Base-by-base conservation (phyloP, 2,888 invertebrate species). In the Exocentrus adspersus region DNA sequence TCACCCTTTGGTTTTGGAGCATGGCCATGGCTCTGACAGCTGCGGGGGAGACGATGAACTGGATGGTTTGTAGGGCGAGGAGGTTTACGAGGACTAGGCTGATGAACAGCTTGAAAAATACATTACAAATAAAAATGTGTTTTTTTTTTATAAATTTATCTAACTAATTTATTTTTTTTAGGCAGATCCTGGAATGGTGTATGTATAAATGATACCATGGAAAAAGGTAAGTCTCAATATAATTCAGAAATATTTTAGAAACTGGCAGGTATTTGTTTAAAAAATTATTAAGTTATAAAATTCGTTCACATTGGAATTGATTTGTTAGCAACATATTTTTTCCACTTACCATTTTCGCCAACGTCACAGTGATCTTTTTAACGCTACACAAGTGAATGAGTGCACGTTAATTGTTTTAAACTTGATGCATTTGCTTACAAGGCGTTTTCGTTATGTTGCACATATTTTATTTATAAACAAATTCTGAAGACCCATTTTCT, bases 1-100 rank as follows among this genome's bases (percentile, higher is more conserved):
- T 65, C 10, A 64, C 63, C 30, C 50, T 65, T 21, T 61, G 61
- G 21, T 16, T 60, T 12, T 69, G 60, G 14, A 67, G 9, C 21
- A 53, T 56, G 0, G 67, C 67, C n/a, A 69, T 43, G n/a, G 63
- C 61, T 50, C 58, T 50, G 16, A 69, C 19, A 7, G 50, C 24
- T 0, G 57, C 45, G 6, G 69, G 67, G 16, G 53, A 14, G 24
- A 32, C 17, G 7, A 17, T 5, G 12, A 14, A 12, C 12, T 51
- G n/a, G 2, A 37, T 19, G 6, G 32, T 37, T 51, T 37, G 51
- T 4, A 14, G 2, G 20, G 14, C 37, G 7, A 53, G 10, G 16
- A 41, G 10, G 21, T 14, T 30, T 7, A 12, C 12, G 30, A 51
- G 17, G 1, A 51, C 3, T 21, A 41, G 4, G 6, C 12, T 14